These are phyloP conservation scores for Chionodraco myersi DNA, from an alignment of 2,113 vertebrate species.

Conservation along the genomic window DNA sequence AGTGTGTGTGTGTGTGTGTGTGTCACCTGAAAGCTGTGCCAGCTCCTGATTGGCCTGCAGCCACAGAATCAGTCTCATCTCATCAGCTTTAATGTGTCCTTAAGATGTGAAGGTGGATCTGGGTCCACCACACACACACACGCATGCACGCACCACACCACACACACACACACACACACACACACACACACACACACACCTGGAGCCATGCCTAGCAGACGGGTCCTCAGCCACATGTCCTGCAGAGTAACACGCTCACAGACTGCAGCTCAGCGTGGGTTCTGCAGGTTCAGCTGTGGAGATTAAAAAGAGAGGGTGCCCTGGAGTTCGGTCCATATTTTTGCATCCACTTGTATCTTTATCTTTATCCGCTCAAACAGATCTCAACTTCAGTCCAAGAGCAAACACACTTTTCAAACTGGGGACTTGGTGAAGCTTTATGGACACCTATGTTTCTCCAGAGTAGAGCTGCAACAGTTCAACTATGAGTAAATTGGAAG, in stretches of 20 bases:
- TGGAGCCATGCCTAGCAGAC: conserved; percentile 43
- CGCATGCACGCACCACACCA: conserved; percentile 15
- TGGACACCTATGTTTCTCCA: conserved; percentile 21
- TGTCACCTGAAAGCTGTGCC: conserved; percentile 46
- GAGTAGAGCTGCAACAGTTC: too few relatives aligned
- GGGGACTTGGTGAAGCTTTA: background rate
- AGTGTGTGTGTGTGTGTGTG: conserved; percentile 23
- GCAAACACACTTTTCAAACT: background rate
- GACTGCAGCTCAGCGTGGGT: conserved; percentile 37
- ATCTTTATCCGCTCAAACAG: too few relatives aligned
- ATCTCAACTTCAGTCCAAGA: too few relatives aligned
- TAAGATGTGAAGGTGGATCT: conserved; percentile 59
- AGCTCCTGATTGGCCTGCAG: conserved; percentile 58
- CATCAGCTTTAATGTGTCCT: conserved; percentile 69
- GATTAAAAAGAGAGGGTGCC: too few relatives aligned
- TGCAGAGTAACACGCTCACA: conserved; percentile 7
- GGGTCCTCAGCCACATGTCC: conserved; percentile 37
- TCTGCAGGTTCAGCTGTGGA: conserved; percentile 36
- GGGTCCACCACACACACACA: conserved; percentile 13
- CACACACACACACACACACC: conserved; percentile 34
- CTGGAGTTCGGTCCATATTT: too few relatives aligned
- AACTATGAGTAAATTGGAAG: too few relatives aligned
- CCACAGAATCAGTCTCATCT: conserved; percentile 60
- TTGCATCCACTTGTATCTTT: too few relatives aligned
- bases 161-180: too few relatives aligned